Evolutionary conservation across 2,797 vertebrate genomes (phyloP).

Genomic region (Tinamus major): DNA sequence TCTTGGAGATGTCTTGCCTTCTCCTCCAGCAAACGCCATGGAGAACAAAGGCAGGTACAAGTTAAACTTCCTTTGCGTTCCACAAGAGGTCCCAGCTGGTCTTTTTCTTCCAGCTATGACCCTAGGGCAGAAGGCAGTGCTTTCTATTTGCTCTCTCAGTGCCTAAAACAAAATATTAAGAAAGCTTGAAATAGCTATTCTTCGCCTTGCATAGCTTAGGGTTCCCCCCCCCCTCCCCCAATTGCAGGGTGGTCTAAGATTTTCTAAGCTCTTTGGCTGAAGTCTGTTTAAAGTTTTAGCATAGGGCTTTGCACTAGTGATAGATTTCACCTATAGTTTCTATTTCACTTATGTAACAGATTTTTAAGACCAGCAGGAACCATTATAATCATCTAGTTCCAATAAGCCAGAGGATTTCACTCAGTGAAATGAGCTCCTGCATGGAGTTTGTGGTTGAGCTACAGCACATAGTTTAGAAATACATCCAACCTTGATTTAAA

Average conservation of each 20-base stretch:
- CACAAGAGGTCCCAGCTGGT: slow-evolving; percentile 70
- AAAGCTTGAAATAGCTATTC: not conserved
- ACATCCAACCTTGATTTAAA: slow-evolving; percentile 1
- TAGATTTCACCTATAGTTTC: slow-evolving; percentile 13
- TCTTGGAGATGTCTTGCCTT: not conserved
- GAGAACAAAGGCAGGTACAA: slow-evolving; percentile 36
- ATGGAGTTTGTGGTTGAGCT: not conserved
- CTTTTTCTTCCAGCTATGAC: slow-evolving; percentile 54
- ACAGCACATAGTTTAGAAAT: not conserved
- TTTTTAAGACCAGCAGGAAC: slow-evolving; percentile 11
- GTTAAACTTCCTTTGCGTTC: slow-evolving; percentile 66
- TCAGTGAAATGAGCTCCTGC: not conserved
- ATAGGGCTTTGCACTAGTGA: not conserved
- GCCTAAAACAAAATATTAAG: slow-evolving; percentile 17
- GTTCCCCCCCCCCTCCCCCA: no score
- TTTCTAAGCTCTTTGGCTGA: not conserved
- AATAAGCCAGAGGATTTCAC: not conserved
- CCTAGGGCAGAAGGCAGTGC: slow-evolving; percentile 41
- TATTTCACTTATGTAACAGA: not conserved
- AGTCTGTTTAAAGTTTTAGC: not conserved
- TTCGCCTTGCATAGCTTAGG: not conserved
- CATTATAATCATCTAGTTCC: not conserved
- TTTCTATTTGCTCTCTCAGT: slow-evolving; percentile 50
- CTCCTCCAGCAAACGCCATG: not conserved
- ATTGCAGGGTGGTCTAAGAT: not conserved